Evolutionary conservation across 2,797 vertebrate species (phyloP), one percentile per base, ranked within the genome.

Genomic region (Centropyge bicolor): DNA sequence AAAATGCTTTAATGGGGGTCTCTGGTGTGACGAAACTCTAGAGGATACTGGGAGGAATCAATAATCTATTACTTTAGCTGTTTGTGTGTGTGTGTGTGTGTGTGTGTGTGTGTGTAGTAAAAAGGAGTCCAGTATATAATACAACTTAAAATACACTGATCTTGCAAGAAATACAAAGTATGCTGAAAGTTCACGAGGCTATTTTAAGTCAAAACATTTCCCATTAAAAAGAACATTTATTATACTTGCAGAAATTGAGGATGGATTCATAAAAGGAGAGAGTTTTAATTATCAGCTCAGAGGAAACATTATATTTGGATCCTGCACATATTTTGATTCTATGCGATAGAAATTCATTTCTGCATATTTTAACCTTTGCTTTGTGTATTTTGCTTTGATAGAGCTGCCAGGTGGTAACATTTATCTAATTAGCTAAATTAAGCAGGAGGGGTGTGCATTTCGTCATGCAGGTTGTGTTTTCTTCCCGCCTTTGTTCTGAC

Each of bases 21-120:
- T 74, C 56, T 54, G 52, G 24, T 63, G 20, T 22, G 8, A 31
- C 27, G 27, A 31, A 31, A 4, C 27, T 31, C 27, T 31, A 4
- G 13, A 19, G 40, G 49, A 54, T n/a, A 40, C 11, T 40, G 12
- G 48, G 56, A 54, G 57, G 35, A 79, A 88, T 88, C 83, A 76
- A 90, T 92, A 87, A 82, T 88, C 78, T 70, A 83, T 89, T 81
- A 70, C n/a, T 65, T 59, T 57, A 46, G 14, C 45, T 71, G 48
- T 68, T 20, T 68, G 57, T 38, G 46, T 70, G 57, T 56, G 9
- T 48, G 24, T 19, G 24, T 8, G 49, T 35, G 17, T 78, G 70
- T 41, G 45, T 5, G 27, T 19, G 24, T 6, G 49, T 36, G 17
- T 78, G 70, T 41, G 46, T 5, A 22, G 27, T 31, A 31, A 31